Base-by-base conservation (phyloP, 2,888 invertebrate genomes). In the Gasteruption jaculator region DNA sequence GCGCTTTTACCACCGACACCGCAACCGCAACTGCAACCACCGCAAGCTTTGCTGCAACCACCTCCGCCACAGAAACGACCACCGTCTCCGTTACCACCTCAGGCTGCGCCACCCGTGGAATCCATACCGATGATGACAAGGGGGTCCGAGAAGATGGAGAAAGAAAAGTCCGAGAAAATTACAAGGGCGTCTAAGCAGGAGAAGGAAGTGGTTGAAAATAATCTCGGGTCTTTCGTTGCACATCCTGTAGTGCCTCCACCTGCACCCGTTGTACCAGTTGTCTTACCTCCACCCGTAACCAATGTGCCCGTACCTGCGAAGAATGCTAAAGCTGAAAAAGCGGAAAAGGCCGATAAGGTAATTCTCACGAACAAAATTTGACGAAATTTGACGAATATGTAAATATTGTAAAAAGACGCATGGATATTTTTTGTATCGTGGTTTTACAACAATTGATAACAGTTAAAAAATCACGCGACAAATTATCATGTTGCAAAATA, bases 1-100 rank as follows among this genome's bases (percentile, higher is more conserved):
- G 72, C 61, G 65, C n/a, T n/a, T n/a, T 66, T 63, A 69, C 70
- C 72, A 70, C 73, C 74, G 71, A 73, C 73, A 71, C 73, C 67
- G 71, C 74, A 57, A 61, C 76, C 66, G 72, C 74, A 54, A 73
- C 72, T 61, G 68, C 58, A 64, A 6, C 60, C 68, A 18, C 49
- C n/a, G n/a, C n/a, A n/a, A n/a, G n/a, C n/a, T n/a, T n/a, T n/a
- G n/a, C n/a, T n/a, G 6, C 30, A 31, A 16, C 51, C 58, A 18
- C 52, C 63, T 40, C 42, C 61, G 32, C 57, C 60, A 15, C 61
- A 65, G 21, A 57, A 60, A 12, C 66, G 65, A n/a, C 35, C 63
- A 20, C 57, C 60, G 4, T 48, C 53, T 6, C 56, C 59, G 6
- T 6, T 20, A 5, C 21, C 21, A 33, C 22, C 34, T 70, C 71